Percentiles rank a stretch among this genome's conserved stretches.
These are phyloP conservation scores for Sinocyclocheilus rhinocerous DNA, from an alignment of 2,113 vertebrate species.

Conservation along the genomic window DNA sequence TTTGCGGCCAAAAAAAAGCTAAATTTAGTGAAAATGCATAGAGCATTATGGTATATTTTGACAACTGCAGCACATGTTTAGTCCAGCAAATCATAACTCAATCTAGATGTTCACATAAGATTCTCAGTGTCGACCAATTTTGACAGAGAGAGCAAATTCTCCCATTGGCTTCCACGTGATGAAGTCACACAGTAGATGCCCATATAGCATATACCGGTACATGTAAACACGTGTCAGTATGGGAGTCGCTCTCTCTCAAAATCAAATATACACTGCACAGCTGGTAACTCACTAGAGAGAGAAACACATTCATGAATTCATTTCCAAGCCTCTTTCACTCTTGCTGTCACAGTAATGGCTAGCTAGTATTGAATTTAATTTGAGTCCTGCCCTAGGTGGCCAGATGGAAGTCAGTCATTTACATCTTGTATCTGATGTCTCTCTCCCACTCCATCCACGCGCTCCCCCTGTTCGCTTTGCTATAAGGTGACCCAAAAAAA, in stretches of 20 bases:
- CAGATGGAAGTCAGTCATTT: slow-evolving; percentile 45
- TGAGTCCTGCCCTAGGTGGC: slow-evolving; percentile 43
- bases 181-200: neutral
- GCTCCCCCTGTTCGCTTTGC: slow-evolving; percentile 33
- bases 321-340: slow-evolving; percentile 33
- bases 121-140: neutral
- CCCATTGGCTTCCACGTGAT: neutral
- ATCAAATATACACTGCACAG: slow-evolving; percentile 51
- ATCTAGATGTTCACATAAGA: neutral
- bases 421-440: slow-evolving; percentile 38
- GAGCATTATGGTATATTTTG: slow-evolving; percentile 19
- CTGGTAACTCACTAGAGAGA: slow-evolving; percentile 42
- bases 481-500: slow-evolving; percentile 59
- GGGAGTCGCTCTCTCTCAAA: slow-evolving; percentile 15
- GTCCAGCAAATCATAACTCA: neutral
- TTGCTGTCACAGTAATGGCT: slow-evolving; percentile 41
- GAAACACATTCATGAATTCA: slow-evolving; percentile 43
- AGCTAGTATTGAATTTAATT: slow-evolving; percentile 50
- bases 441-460: neutral
- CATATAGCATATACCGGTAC: neutral
- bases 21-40: too few species aligned
- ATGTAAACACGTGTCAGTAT: slow-evolving; percentile 5
- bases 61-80: slow-evolving; percentile 29
- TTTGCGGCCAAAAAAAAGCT: neutral
- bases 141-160: neutral